These are phyloP conservation scores for Embidobia sp. DNA, from an alignment of 2,888 invertebrate species.

Conservation along the genomic window DNA sequence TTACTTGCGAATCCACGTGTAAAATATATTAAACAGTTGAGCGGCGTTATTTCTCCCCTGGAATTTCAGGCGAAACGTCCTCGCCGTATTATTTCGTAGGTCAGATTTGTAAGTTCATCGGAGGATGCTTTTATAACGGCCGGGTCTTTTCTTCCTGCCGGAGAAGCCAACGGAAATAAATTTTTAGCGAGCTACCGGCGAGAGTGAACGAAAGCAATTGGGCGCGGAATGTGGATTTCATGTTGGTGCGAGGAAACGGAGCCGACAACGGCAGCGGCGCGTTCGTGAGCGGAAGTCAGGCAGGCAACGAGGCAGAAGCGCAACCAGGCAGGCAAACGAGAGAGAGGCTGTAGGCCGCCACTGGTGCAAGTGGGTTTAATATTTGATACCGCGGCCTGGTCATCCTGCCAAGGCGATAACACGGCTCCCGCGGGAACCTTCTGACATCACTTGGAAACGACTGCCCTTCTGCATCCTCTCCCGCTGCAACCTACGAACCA, in stretches of 20 bases:
- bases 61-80: too few relatives aligned
- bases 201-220: conserved; percentile 66
- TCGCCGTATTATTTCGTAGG: conserved; percentile 9
- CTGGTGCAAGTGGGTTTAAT: conserved; percentile 78
- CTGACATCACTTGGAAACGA: conserved; percentile 80
- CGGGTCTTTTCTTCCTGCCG: conserved; percentile 47
- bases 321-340: conserved; percentile 30
- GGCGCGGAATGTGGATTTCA: conserved; percentile 64
- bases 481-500: conserved; percentile 56
- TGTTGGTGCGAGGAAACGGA: conserved; percentile 55
- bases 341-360: conserved; percentile 9
- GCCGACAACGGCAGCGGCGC: conserved; percentile 50
- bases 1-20: too few relatives aligned
- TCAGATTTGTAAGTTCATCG: conserved; percentile 53
- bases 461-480: conserved; percentile 64
- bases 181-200: conserved; percentile 63
- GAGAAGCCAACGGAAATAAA: conserved; percentile 57
- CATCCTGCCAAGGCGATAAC: conserved; percentile 82
- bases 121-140: conserved; percentile 56
- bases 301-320: conserved; percentile 39
- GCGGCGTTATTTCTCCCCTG: too few relatives aligned
- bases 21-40: too few relatives aligned
- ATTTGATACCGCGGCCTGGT: conserved; percentile 81
- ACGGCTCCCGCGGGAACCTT: conserved; percentile 81
- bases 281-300: conserved; percentile 59